Evolutionary conservation across 2,113 vertebrate species (phyloP), one percentile per base, ranked within the genome.

Genomic region (Cairina moschata): DNA sequence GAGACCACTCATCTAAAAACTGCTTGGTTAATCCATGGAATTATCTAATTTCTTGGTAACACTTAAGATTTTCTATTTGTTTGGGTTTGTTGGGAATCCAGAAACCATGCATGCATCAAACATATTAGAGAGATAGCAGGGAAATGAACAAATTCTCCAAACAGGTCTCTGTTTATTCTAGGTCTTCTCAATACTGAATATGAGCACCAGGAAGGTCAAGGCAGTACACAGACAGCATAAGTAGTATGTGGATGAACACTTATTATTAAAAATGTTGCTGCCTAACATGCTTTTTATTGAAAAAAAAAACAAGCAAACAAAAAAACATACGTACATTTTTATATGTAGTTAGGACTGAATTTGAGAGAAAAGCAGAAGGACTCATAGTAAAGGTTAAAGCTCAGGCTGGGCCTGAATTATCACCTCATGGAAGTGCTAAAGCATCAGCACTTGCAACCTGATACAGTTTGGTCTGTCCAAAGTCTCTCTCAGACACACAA

Each of bases 21-120:
- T 78, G 46, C n/a, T 76, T 88, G 8, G 3, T 78, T 90, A 77
- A 76, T 59, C 69, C 81, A 62, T 0, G 14, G 60, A 44, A 71
- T 93, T 93, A 40, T 48, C 38, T 75, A 55, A 18, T 56, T 63
- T 91, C 40, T 60, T 75, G 32, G 26, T 60, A 52, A 74, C 56
- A 32, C 13, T 83, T 58, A 9, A 67, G 36, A 83, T 75, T 86
- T 90, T 75, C 48, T 86, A 23, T 87, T 84, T 82, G 17, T 69
- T 65, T 73, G 31, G n/a, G 25, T 91, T 87, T 94, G 26, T 84
- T 95, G 90, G n/a, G 63, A 91, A 86, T 86, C 66, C 81, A 91
- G 94, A 96, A 86, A 74, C 62, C 86, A 55, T 82, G 28, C 59
- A 67, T 52, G 72, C 84, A 85, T 31, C 3, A 13, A 83, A 90